phyloP scores from a whole-genome alignment of 1,140 invertebrate genomes.

The Pachypeltis micranthus region DNA sequence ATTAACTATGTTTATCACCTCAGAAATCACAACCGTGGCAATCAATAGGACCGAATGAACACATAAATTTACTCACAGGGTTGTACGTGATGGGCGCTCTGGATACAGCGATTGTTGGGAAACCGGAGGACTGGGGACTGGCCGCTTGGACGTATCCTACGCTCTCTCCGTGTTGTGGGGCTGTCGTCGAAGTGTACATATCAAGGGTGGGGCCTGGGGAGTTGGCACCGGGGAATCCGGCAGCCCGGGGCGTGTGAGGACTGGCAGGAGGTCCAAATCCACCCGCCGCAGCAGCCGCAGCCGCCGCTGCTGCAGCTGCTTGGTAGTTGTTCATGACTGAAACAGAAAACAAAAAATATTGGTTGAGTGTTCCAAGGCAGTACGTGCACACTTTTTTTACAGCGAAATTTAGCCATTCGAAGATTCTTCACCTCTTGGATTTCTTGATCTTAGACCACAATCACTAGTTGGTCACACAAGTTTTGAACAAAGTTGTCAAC shows the following conservation, averaged over 20 bases:
- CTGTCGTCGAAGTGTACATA: slow-evolving; percentile 71
- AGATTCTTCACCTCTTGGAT: no score
- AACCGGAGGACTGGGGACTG: slow-evolving; percentile 75
- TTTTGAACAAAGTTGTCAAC: no score
- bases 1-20: no score
- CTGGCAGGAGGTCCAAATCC: slow-evolving; percentile 61
- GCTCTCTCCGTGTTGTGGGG: slow-evolving; percentile 44
- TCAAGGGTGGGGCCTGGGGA: slow-evolving; percentile 71
- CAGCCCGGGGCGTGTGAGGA: slow-evolving; percentile 40
- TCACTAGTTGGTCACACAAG: no score
- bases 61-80: slow-evolving; percentile 74
- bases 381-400: no score
- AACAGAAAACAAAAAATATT: no score
- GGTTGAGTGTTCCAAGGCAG: no score
- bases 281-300: slow-evolving; percentile 53
- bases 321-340: slow-evolving; percentile 93
- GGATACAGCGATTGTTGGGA: slow-evolving; percentile 80
- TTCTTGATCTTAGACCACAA: no score
- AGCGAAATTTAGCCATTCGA: no score
- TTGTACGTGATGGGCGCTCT: slow-evolving; percentile 78
- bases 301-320: slow-evolving; percentile 43
- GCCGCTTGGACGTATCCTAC: slow-evolving; percentile 84
- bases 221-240: slow-evolving; percentile 50
- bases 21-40: no score
- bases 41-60: no score